Percentiles rank a stretch among this genome's conserved stretches.
These are phyloP conservation scores for Perithous albicinctus DNA, from an alignment of 2,888 invertebrate species.

Conservation along the genomic window DNA sequence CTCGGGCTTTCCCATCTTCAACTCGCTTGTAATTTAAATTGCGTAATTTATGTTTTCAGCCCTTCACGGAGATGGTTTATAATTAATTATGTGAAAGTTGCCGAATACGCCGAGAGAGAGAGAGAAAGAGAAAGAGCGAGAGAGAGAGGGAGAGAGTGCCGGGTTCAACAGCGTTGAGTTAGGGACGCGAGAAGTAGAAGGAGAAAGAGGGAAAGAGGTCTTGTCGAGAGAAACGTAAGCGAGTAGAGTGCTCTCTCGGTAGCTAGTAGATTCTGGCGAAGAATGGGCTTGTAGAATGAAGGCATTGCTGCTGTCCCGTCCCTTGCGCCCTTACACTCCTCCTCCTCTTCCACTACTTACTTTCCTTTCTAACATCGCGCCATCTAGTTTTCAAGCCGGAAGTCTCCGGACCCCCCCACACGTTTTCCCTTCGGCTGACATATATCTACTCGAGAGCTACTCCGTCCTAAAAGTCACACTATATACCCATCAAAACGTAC, in stretches of 20 bases:
- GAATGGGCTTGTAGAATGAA: constrained; percentile 47
- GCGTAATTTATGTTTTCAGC: constrained; percentile 77
- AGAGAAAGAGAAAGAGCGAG: constrained; percentile 30
- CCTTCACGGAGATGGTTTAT: constrained; percentile 70
- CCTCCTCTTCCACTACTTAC: neutral
- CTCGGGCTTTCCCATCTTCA: constrained; percentile 58
- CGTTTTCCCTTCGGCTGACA: constrained; percentile 40
- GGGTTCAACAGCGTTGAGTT: too few relatives aligned
- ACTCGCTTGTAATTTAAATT: constrained; percentile 75
- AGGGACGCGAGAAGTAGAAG: too few relatives aligned
- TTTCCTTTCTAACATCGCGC: constrained; percentile 21
- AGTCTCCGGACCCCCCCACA: constrained; percentile 41
- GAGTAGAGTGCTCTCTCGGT: constrained; percentile 33
- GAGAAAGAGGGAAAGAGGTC: too few relatives aligned
- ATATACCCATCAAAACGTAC: constrained; percentile 16
- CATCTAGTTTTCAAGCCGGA: constrained; percentile 32
- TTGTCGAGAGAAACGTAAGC: constrained; percentile 23
- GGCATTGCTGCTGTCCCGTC: constrained; percentile 1
- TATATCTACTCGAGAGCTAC: constrained; percentile 21
- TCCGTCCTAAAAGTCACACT: constrained; percentile 12
- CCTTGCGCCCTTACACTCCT: too few relatives aligned
- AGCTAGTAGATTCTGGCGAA: constrained; percentile 32
- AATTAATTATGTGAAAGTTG: constrained; percentile 76
- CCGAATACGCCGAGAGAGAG: constrained; percentile 38
- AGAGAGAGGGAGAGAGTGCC: too few relatives aligned